Percentiles rank a stretch among this genome's conserved stretches.
Evolutionary conservation across 2,797 vertebrate genomes (phyloP).

Genomic region (Platalea minor): DNA sequence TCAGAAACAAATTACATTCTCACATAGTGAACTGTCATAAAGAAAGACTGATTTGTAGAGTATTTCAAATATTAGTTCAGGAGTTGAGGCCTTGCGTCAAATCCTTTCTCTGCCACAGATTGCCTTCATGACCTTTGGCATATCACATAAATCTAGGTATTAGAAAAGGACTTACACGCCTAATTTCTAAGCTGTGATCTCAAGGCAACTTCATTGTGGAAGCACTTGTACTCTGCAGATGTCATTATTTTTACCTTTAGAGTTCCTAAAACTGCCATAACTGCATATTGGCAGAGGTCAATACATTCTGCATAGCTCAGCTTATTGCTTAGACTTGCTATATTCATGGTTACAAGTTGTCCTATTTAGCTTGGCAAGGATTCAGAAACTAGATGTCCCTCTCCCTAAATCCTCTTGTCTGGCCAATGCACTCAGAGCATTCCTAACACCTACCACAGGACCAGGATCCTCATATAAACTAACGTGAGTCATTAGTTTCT

Average conservation of each 20-base stretch:
- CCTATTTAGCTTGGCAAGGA: background rate
- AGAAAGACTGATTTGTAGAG: background rate
- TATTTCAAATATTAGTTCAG: conserved; percentile 14
- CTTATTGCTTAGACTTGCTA: background rate
- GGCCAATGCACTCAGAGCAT: background rate
- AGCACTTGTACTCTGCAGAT: background rate
- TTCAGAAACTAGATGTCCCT: background rate
- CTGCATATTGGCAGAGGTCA: background rate
- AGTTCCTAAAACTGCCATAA: background rate
- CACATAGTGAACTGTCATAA: conserved; percentile 18
- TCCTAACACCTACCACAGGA: background rate
- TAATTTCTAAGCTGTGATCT: background rate
- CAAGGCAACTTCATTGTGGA: background rate
- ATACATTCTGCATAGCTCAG: background rate
- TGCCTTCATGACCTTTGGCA: conserved; percentile 7
- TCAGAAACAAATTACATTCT: conserved; percentile 39
- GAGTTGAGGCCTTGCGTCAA: background rate
- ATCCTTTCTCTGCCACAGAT: background rate
- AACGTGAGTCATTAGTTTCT: background rate
- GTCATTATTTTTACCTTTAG: background rate
- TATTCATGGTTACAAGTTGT: background rate
- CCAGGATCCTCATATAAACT: background rate
- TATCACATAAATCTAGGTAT: background rate
- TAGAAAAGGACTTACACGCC: background rate
- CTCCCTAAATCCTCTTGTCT: background rate